These are phyloP conservation scores for Masnerella sp. DNA, from an alignment of 2,888 invertebrate genomes.

Conservation along the genomic window DNA sequence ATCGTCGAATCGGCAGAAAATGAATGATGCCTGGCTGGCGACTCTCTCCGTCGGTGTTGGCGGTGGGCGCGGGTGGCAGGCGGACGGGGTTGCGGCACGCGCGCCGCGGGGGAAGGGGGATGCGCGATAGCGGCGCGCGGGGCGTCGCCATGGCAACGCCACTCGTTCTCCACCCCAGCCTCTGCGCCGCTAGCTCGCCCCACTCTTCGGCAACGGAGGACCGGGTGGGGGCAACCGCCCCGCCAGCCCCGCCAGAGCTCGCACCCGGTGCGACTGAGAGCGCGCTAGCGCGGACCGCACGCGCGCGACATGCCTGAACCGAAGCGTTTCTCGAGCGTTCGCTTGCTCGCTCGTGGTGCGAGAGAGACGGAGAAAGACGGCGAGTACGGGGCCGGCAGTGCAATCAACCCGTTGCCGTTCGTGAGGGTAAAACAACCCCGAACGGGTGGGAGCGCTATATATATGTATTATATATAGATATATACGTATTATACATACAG, in stretches of 20 bases:
- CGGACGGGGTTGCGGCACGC: constrained; percentile 53
- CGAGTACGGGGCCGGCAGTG: constrained; percentile 70
- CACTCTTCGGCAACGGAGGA: constrained; percentile 63
- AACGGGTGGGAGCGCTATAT: constrained; percentile 49
- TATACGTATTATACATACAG: neutral
- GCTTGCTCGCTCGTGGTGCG: constrained; percentile 58
- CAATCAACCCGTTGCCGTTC: constrained; percentile 76
- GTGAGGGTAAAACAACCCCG: constrained; percentile 74
- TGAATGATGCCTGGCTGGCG: constrained; percentile 66
- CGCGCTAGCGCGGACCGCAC: constrained; percentile 67
- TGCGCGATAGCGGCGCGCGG: constrained; percentile 67
- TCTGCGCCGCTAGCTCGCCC: too few relatives aligned
- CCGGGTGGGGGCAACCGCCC: constrained; percentile 50
- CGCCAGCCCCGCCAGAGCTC: too few relatives aligned
- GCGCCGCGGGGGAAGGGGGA: constrained; percentile 56
- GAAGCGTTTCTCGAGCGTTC: constrained; percentile 62
- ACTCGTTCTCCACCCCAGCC: constrained; percentile 66
- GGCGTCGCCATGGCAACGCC: constrained; percentile 76
- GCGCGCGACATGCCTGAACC: constrained; percentile 76
- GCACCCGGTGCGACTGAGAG: constrained; percentile 59
- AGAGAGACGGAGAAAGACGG: constrained; percentile 47
- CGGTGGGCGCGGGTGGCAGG: constrained; percentile 11
- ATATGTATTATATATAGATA: neutral
- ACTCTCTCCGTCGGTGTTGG: constrained; percentile 26
- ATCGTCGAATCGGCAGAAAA: constrained; percentile 64